Percentiles rank a stretch among this genome's conserved stretches.
These are phyloP conservation scores for Vanacampus margaritifer DNA, from an alignment of 2,113 vertebrate genomes.

Conservation along the genomic window DNA sequence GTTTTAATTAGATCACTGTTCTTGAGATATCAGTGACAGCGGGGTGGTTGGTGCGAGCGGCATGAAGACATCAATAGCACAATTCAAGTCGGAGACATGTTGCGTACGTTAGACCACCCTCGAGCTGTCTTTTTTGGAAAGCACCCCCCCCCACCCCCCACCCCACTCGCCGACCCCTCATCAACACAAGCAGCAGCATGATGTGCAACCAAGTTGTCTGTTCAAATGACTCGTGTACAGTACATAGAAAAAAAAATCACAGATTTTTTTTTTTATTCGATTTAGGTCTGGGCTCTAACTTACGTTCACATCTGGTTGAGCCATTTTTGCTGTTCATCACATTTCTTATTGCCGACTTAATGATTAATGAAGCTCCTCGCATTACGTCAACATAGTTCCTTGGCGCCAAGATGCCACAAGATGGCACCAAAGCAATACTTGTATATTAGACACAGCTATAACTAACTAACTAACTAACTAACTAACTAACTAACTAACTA, in stretches of 20 bases:
- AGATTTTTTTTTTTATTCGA: background rate
- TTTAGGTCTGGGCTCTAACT: background rate
- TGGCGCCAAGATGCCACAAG: background rate
- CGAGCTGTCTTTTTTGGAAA: conserved; percentile 56
- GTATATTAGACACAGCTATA: background rate
- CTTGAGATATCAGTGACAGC: conserved; percentile 65
- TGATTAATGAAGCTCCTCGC: background rate
- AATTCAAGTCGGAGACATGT: conserved; percentile 61
- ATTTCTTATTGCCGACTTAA: background rate
- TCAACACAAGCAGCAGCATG: conserved; percentile 32
- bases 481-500: too few species aligned
- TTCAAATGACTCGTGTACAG: conserved; percentile 30
- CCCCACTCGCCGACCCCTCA: conserved; percentile 42
- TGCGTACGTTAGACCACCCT: conserved; percentile 60
- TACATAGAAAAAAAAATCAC: background rate
- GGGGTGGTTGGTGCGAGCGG: conserved; percentile 26
- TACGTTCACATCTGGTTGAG: too few species aligned
- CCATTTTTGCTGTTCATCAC: too few species aligned
- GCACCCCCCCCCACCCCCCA: conserved; percentile 52
- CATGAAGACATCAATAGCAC: conserved; percentile 62
- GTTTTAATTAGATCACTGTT: conserved; percentile 72
- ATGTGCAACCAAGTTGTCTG: conserved; percentile 22
- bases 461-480: too few species aligned
- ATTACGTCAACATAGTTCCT: background rate
- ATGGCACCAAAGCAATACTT: background rate